Evolutionary conservation across 2,797 vertebrate species (phyloP).

Genomic region (Allochrocebus solatus): DNA sequence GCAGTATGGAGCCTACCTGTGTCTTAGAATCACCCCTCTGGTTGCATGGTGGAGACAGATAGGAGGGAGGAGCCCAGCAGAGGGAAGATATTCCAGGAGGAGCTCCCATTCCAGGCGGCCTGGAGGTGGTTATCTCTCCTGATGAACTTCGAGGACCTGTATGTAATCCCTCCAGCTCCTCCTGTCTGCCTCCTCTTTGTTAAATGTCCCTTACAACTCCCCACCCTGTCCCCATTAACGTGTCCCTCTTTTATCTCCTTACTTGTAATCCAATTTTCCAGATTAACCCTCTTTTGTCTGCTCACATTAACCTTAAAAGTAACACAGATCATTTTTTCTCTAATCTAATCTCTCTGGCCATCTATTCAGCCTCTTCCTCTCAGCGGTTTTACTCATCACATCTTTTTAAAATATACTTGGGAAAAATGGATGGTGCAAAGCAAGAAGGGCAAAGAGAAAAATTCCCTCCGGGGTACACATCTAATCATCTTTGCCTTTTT

Average conservation of each 20-base stretch:
- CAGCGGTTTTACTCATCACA: neutral
- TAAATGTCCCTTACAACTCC: neutral
- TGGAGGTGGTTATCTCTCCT: neutral
- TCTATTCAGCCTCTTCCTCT: neutral
- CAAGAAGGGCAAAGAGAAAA: neutral
- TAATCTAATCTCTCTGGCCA: conserved; percentile 29
- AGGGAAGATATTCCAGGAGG: neutral
- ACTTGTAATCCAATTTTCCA: conserved; percentile 26
- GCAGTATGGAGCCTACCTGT: neutral
- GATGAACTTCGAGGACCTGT: neutral
- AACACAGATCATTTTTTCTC: conserved; percentile 1
- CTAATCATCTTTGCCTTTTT: neutral
- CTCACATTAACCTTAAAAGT: conserved; percentile 51
- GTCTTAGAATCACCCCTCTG: neutral
- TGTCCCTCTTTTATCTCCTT: neutral
- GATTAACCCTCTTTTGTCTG: conserved; percentile 26
- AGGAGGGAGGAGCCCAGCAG: neutral
- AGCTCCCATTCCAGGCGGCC: neutral
- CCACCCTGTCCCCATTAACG: conserved; percentile 9
- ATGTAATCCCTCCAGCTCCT: neutral
- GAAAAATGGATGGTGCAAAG: neutral
- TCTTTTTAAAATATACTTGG: conserved; percentile 3
- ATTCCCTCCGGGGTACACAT: neutral
- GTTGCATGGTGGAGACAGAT: neutral
- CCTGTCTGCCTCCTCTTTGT: neutral